phyloP scores from a whole-genome alignment of 2,113 vertebrate genomes.

The Galbula dea region DNA sequence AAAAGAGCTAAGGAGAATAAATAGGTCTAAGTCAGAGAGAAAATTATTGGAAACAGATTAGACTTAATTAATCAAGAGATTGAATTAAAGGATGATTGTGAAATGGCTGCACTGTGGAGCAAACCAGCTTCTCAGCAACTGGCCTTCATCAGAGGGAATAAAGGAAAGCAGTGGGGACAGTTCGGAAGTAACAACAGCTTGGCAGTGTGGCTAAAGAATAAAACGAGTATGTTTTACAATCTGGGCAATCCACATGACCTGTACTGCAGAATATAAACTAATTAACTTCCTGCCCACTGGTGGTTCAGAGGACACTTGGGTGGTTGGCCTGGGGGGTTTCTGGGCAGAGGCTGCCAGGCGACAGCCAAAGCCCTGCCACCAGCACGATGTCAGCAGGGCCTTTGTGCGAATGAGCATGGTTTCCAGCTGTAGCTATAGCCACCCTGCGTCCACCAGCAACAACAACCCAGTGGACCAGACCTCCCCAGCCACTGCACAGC shows the following conservation, averaged over 20 bases:
- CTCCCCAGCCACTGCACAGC: neutral
- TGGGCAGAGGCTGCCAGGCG: no score
- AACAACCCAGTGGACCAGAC: fast-evolving
- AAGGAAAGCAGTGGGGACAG: neutral
- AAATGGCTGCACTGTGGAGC: neutral
- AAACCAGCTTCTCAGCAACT: neutral
- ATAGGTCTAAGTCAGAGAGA: neutral
- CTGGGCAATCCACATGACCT: neutral
- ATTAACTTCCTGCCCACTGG: neutral
- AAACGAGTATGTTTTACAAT: neutral
- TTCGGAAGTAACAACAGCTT: neutral
- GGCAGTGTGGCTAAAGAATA: neutral
- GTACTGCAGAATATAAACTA: neutral
- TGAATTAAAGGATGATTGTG: neutral
- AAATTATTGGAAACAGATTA: neutral
- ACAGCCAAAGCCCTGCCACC: neutral
- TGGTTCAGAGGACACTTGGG: neutral
- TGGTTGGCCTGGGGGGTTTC: fast-evolving
- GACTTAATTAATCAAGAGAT: neutral
- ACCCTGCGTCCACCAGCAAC: neutral
- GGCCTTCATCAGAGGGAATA: neutral
- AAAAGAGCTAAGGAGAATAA: neutral
- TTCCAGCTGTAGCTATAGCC: neutral
- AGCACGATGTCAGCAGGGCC: neutral
- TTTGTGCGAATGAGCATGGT: fast-evolving